Base-by-base conservation (phyloP, 2,113 vertebrate genomes). In the Struthio camelus region DNA sequence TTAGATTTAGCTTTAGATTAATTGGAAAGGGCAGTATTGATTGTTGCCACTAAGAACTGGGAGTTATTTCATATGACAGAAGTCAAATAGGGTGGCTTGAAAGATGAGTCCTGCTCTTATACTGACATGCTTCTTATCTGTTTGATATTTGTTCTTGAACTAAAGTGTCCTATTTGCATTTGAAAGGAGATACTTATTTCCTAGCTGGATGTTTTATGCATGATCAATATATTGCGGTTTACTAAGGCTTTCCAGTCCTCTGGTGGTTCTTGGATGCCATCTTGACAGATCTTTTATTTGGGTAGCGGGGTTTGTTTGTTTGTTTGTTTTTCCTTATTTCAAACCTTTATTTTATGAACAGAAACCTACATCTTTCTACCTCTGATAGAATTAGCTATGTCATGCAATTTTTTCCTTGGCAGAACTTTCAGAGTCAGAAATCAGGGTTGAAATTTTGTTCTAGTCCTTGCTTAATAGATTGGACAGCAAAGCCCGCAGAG, bases 1-100 rank as follows among this genome's bases (percentile, higher is more conserved):
- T 82, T 87, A 89, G 78, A 70, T 93, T 93, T 89, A 77, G 16
- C n/a, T 65, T 77, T 56, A 66, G 17, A 70, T 62, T 95, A 94
- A 92, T 93, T 91, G 80, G 89, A 94, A 77, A 14, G 11, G 66
- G 40, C 70, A 36, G 4, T 66, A 76, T 70, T 87, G 62, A 87
- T 82, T 91, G 54, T 61, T 87, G 24, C 40, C 16, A 20, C 44
- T 80, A 38, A 66, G 59, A 85, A 54, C 5, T 66, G 62, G 44
- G 85, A 82, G 62, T 58, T 85, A 32, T 70, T 92, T 96, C 34
- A 6, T 36, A 66, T 62, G 64, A 22, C 34, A 83, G 34, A 80
- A 90, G 50, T 80, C 40, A 80, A 87, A 87, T 54, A 28, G 7
- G 9, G 34, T 73, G 15, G 9, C 69, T 90, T 91, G 85, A 36